These are phyloP conservation scores for Pristionchus pacificus DNA, from an alignment of 1,140 invertebrate genomes.

Conservation along the genomic window DNA sequence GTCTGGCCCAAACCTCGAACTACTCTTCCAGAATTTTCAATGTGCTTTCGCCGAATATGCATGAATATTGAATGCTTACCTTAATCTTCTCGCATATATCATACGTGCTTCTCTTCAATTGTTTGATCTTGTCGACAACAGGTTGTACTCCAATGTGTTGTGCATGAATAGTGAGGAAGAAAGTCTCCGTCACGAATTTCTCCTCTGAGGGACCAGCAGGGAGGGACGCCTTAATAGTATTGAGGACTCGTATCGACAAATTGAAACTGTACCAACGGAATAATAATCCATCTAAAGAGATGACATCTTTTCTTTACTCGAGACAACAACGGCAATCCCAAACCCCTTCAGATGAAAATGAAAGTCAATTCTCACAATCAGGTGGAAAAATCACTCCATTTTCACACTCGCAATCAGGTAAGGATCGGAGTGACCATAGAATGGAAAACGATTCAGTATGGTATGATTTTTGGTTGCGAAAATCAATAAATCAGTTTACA, in stretches of 20 bases:
- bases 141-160: constrained; percentile 86
- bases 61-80: no score
- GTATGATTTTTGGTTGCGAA: constrained; percentile 6
- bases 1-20: constrained; percentile 26
- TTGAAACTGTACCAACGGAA: no score
- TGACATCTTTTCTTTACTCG: constrained; percentile 34
- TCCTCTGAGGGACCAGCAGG: constrained; percentile 68
- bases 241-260: no score
- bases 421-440: constrained; percentile 10
- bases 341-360: no score
- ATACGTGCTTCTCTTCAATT: constrained; percentile 73
- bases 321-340: no score
- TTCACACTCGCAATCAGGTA: no score
- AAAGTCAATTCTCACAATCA: no score
- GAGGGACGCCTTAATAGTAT: constrained; percentile 59
- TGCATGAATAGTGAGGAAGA: constrained; percentile 87
- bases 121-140: constrained; percentile 78
- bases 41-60: no score
- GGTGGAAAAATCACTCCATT: no score
- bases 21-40: no score
- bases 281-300: neutral
- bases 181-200: constrained; percentile 91
- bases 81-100: constrained; percentile 86
- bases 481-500: neutral
- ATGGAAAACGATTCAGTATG: neutral